Conservation (phyloP, 2,797 vertebrate species). For the Centroberyx gerrardi region DNA sequence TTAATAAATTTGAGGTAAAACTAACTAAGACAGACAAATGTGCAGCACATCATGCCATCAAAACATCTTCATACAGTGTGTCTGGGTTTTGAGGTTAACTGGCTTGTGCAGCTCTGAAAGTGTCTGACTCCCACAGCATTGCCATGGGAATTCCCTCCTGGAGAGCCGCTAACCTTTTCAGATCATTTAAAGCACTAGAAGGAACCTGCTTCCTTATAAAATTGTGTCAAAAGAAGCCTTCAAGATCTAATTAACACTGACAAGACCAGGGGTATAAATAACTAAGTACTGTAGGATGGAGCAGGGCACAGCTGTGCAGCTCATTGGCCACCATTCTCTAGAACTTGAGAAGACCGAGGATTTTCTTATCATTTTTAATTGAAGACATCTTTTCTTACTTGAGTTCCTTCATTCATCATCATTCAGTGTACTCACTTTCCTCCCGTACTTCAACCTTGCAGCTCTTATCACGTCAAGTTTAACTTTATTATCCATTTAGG, state of each 20-base stretch:
- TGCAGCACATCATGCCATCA: background rate
- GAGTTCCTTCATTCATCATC: background rate
- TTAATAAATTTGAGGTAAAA: constrained; percentile 75
- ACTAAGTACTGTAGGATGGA: constrained; percentile 18
- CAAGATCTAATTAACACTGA: constrained; percentile 38
- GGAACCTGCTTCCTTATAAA: constrained; percentile 29
- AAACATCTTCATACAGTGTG: background rate
- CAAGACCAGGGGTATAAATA: constrained; percentile 39
- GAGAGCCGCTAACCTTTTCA: constrained; percentile 20
- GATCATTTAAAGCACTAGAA: constrained; percentile 18
- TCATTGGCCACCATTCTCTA: constrained; percentile 11
- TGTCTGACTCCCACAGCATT: background rate
- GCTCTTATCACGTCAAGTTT: background rate
- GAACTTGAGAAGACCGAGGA: constrained; percentile 1
- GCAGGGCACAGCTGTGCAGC: constrained; percentile 24
- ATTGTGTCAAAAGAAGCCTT: constrained; percentile 43
- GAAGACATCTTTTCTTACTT: background rate
- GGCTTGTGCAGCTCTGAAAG: background rate
- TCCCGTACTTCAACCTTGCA: background rate
- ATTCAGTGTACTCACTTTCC: background rate
- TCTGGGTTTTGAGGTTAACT: background rate
- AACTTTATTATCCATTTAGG: too few relatives aligned
- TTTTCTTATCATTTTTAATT: background rate
- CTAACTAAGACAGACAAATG: constrained; percentile 71
- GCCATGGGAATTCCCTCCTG: constrained; percentile 27